A percentile compares a stretch with the other conserved stretches of the same genome.
Conservation (phyloP, 2,888 invertebrate species). For the Sycophila texana region DNA sequence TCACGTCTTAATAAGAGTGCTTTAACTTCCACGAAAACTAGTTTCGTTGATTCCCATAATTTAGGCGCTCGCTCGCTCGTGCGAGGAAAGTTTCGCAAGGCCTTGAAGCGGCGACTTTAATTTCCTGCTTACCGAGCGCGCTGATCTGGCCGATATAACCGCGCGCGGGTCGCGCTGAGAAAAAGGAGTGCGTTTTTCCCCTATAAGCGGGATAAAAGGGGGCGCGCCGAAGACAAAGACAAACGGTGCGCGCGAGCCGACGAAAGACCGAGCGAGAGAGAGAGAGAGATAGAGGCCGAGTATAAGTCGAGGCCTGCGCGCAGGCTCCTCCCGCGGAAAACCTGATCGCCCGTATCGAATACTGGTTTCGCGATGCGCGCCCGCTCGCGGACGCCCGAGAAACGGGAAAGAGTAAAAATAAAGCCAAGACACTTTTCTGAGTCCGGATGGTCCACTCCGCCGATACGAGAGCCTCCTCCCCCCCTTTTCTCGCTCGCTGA, state of each 20-base stretch:
- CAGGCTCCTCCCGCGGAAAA: conserved; percentile 27
- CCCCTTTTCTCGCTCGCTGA: too few relatives aligned
- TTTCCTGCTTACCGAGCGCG: conserved; percentile 12
- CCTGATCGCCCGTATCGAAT: conserved; percentile 49
- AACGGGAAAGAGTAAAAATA: conserved; percentile 19
- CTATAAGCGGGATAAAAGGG: neutral
- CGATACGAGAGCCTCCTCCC: neutral
- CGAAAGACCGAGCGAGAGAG: neutral
- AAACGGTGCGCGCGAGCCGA: neutral
- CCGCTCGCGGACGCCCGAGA: neutral
- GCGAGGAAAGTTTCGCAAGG: conserved; percentile 40
- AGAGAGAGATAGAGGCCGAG: too few relatives aligned
- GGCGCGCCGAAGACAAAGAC: conserved; percentile 4
- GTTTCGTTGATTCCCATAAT: conserved; percentile 43
- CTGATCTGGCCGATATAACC: neutral
- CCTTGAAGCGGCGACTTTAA: conserved; percentile 39
- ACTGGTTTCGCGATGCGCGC: conserved; percentile 39
- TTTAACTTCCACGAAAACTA: conserved; percentile 44
- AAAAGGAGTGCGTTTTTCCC: neutral
- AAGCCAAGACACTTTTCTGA: conserved; percentile 25
- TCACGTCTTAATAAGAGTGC: conserved; percentile 48
- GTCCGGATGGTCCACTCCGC: conserved; percentile 8
- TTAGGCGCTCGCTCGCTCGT: neutral
- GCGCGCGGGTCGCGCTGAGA: neutral
- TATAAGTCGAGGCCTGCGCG: neutral